Evolutionary conservation across 2,797 vertebrate genomes (phyloP), one percentile per base, ranked within the genome.

Genomic region (Paratrypauchen microcephalus): DNA sequence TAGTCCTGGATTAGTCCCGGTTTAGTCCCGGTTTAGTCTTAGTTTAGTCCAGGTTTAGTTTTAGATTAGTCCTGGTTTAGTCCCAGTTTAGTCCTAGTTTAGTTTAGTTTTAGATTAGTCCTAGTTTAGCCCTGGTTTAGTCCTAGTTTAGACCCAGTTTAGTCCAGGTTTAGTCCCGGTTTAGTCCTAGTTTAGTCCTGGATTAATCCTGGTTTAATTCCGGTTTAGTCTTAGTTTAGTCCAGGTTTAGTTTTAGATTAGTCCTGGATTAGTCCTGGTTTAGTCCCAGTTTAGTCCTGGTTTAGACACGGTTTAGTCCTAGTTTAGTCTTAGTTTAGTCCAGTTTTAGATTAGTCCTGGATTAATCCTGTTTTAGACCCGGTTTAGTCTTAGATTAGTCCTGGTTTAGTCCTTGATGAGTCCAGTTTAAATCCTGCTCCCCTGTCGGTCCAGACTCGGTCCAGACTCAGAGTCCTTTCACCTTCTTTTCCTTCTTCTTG

Each of bases 401-500:
- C 48, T 1, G 18, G 18, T 50, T 50, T 50, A 50, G 16, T 6
- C 48, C 48, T 50, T 4, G 16, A 5, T 48, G 5, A 48, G 47
- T n/a, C n/a, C n/a, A n/a, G n/a, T n/a, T n/a, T 32, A 32, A 32
- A 32, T 32, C 30, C 30, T 32, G 30, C 30, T 32, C 30, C 30
- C 4, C 28, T 32, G 30, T 32, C 30, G 11, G 39, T 13, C 9
- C 39, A 13, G 39, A 41, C 12, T 41, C 12, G 3, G 39, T 41
- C 39, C 39, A 41, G 39, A 41, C 39, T 15, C 41, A 45, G 13
- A 45, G 41, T 45, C 41, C 41, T 4, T 45, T 45, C 12, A 45
- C 0, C 3, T 45, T 45, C 6, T 4, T 45, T 15, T 0, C n/a
- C 24, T 88, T 93, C 72, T 85, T 91, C 65, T 83, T 93, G 68